Conservation (phyloP, 2,888 invertebrate species). For the Trachelus troglodyta region DNA sequence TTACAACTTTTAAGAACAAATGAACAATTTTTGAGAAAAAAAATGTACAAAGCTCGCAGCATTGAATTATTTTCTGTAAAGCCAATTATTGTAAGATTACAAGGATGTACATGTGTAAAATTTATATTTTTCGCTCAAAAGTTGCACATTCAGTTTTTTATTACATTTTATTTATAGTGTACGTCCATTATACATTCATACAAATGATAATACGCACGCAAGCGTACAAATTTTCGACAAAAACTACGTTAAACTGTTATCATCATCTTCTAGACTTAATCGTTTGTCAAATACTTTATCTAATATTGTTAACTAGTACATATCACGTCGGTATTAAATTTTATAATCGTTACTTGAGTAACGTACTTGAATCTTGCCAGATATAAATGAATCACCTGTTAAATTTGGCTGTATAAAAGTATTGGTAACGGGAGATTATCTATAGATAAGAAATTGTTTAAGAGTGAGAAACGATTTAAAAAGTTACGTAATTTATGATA, state of each 20-base stretch:
- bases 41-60: conserved; percentile 16
- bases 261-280: neutral
- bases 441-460: too few relatives aligned
- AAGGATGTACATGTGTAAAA: neutral
- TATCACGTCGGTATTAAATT: neutral
- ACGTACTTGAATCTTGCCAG: neutral
- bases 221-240: neutral
- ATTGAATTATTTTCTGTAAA: conserved; percentile 12
- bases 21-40: neutral
- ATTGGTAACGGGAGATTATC: neutral
- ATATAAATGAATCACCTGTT: neutral
- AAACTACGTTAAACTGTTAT: neutral
- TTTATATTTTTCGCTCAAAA: conserved; percentile 11
- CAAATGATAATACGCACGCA: neutral
- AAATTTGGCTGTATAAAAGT: neutral
- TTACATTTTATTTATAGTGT: neutral
- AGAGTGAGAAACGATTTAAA: neutral
- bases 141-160: neutral
- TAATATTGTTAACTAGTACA: neutral
- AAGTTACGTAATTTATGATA: neutral
- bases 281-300: neutral
- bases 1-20: conserved; percentile 3
- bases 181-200: neutral
- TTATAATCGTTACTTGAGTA: neutral
- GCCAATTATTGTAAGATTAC: conserved; percentile 3